A percentile compares a stretch with the other conserved stretches of the same genome.
Evolutionary conservation across 2,797 vertebrate genomes (phyloP).

Genomic region (Aplochiton taeniatus): DNA sequence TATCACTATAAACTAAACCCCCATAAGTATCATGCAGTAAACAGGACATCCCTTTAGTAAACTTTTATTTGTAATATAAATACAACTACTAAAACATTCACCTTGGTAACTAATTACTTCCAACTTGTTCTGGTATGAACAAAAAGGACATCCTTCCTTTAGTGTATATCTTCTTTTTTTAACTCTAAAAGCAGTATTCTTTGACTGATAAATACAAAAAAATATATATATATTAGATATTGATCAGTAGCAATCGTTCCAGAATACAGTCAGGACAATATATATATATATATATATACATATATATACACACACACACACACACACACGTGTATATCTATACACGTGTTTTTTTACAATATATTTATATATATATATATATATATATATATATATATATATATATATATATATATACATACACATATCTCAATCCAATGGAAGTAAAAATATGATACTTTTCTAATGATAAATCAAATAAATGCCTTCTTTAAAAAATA

Average conservation of each 20-base stretch:
- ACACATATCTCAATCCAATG: too few relatives aligned
- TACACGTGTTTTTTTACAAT: too few relatives aligned
- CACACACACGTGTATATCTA: too few relatives aligned
- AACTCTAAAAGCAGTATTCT: neutral
- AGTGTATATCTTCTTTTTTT: too few relatives aligned
- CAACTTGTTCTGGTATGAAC: too few relatives aligned
- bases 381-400: neutral
- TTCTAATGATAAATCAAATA: constrained; percentile 25
- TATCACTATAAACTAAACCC: neutral
- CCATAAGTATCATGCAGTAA: too few relatives aligned
- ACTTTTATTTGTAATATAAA: too few relatives aligned
- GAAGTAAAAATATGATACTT: constrained; percentile 12
- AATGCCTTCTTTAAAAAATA: constrained; percentile 49
- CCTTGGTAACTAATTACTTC: neutral
- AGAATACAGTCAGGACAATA: neutral
- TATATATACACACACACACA: too few relatives aligned
- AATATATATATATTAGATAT: neutral
- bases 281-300: neutral
- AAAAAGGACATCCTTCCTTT: too few relatives aligned
- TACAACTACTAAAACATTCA: neutral
- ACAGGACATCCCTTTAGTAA: too few relatives aligned
- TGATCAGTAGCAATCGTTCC: constrained; percentile 11
- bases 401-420: neutral
- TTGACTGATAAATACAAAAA: neutral
- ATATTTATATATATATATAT: neutral